Conservation (phyloP, 2,797 vertebrate genomes). For the Capromys pilorides region DNA sequence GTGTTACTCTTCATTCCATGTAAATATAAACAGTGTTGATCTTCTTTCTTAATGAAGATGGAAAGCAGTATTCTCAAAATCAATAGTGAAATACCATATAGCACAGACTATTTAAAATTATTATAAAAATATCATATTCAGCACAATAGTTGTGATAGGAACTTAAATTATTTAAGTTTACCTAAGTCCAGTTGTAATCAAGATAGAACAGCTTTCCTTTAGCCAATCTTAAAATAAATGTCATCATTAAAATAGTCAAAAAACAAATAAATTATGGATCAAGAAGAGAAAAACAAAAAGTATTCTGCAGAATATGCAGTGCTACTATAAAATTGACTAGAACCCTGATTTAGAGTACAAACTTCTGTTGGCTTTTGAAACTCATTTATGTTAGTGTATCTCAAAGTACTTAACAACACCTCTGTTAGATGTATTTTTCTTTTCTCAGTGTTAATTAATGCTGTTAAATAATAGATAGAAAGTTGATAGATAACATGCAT, state of each 20-base stretch:
- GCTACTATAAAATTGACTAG: neutral
- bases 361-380: neutral
- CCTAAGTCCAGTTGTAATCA: neutral
- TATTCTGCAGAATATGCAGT: neutral
- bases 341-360: neutral
- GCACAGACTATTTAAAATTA: neutral
- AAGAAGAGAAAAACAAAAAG: neutral
- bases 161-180: conserved; percentile 16
- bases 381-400: no score
- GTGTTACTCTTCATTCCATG: neutral
- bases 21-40: neutral
- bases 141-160: neutral
- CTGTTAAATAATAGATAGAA: no score
- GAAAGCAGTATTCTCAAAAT: neutral
- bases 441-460: no score
- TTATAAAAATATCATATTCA: neutral
- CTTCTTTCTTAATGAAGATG: neutral
- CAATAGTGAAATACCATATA: neutral
- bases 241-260: neutral
- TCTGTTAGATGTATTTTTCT: no score
- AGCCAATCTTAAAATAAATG: neutral
- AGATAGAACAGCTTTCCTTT: neutral
- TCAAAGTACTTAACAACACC: no score
- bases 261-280: neutral
- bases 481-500: no score